Conservation (phyloP, 1,140 invertebrate genomes). For the Bombus sylvicola region DNA sequence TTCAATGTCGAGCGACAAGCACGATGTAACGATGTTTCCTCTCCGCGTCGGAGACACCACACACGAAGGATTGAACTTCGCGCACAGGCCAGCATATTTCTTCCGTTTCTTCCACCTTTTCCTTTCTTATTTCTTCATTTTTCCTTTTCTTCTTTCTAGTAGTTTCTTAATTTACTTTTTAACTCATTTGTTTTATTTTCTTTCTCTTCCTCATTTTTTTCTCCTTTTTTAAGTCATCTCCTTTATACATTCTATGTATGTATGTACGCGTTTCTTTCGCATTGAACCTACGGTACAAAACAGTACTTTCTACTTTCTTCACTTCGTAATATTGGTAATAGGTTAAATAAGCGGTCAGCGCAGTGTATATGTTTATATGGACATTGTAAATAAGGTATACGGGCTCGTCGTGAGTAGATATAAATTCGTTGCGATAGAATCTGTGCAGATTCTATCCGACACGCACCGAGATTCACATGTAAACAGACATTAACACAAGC, state of each 20-base stretch:
- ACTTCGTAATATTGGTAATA: conserved; percentile 61
- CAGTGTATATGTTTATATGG: conserved; percentile 70
- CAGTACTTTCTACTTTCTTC: conserved; percentile 66
- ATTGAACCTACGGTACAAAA: conserved; percentile 68
- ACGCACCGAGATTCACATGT: conserved; percentile 42
- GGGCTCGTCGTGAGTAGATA: conserved; percentile 63
- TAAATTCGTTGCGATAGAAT: conserved; percentile 54
- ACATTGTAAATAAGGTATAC: conserved; percentile 70
- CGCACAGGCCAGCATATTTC: conserved; percentile 65
- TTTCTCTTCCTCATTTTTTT: neutral
- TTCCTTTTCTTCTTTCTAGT: neutral
- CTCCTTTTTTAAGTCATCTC: neutral
- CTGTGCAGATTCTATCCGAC: conserved; percentile 40
- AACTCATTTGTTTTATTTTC: neutral
- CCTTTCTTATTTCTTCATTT: too few relatives aligned
- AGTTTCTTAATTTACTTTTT: neutral
- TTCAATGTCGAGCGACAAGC: conserved; percentile 45
- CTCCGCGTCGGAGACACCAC: conserved; percentile 59
- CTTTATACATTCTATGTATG: neutral
- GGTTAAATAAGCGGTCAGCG: conserved; percentile 60
- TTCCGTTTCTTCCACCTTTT: neutral
- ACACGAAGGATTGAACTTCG: conserved; percentile 61
- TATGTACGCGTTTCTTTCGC: conserved; percentile 37
- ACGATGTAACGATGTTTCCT: conserved; percentile 52
- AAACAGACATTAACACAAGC: neutral